These are phyloP conservation scores for Drosophila neonasuta DNA, from an alignment of 2,888 invertebrate genomes.

Conservation along the genomic window DNA sequence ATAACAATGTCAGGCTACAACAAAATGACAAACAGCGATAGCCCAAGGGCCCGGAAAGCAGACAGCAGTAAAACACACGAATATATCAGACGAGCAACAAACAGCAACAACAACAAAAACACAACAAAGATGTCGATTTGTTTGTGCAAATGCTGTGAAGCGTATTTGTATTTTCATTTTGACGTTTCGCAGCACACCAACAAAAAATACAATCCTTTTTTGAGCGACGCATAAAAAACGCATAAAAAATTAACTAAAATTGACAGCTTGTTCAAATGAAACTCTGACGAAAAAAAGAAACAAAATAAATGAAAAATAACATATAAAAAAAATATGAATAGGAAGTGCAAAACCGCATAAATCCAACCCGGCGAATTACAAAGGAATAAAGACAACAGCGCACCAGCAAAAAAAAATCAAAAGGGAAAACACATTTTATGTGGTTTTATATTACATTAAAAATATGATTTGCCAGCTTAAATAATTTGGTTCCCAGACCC, in stretches of 20 bases:
- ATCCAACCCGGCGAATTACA: constrained; percentile 52
- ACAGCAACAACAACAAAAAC: constrained; percentile 30
- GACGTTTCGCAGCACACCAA: constrained; percentile 48
- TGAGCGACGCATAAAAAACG: constrained; percentile 45
- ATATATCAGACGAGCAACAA: constrained; percentile 38
- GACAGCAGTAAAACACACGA: constrained; percentile 49
- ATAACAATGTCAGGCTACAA: constrained; percentile 69
- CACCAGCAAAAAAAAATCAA: not conserved
- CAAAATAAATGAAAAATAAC: constrained; percentile 2
- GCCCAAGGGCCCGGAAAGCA: constrained; percentile 65
- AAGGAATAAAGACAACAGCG: constrained; percentile 31
- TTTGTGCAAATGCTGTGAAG: constrained; percentile 70
- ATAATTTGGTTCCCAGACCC: constrained; percentile 38
- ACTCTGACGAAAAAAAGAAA: constrained; percentile 20
- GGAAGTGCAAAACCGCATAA: constrained; percentile 64
- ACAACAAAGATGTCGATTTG: constrained; percentile 60
- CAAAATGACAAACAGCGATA: constrained; percentile 71
- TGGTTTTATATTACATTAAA: constrained; percentile 60
- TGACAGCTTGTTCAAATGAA: constrained; percentile 68
- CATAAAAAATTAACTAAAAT: constrained; percentile 63
- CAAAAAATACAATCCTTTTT: constrained; percentile 31
- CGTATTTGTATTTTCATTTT: constrained; percentile 72
- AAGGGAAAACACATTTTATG: constrained; percentile 44
- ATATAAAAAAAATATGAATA: constrained; percentile 27
- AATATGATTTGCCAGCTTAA: constrained; percentile 57